Conservation (phyloP, 2,888 invertebrate species). For the Himalopsyche japonica region DNA sequence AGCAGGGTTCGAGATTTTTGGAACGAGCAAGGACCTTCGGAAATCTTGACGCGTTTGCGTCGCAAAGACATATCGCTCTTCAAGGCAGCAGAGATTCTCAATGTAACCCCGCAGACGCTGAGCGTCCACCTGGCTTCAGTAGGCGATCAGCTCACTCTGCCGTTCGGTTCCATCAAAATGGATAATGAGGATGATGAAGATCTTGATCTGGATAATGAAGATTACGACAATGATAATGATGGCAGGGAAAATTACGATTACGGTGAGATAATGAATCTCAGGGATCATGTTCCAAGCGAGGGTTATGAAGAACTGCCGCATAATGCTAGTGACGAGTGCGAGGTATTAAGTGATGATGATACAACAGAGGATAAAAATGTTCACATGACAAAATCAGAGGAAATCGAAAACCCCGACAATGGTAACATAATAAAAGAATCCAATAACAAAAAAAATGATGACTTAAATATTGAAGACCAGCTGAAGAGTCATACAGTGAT, state of each 20-base stretch:
- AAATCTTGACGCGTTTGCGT: conserved; percentile 71
- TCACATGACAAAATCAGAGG: neutral
- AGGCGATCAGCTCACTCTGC: conserved; percentile 33
- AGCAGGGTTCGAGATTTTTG: conserved; percentile 71
- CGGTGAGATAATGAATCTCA: neutral
- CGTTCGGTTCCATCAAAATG: neutral
- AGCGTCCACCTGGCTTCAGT: conserved; percentile 63
- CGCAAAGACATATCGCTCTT: conserved; percentile 73
- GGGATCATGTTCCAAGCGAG: neutral
- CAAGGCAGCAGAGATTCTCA: conserved; percentile 74
- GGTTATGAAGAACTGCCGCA: neutral
- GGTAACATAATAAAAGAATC: neutral
- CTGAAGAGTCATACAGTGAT: neutral
- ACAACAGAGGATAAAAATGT: neutral
- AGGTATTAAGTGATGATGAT: neutral
- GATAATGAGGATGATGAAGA: neutral
- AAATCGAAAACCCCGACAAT: neutral
- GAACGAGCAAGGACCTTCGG: conserved; percentile 77
- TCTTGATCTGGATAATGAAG: neutral
- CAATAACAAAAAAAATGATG: neutral
- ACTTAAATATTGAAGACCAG: neutral
- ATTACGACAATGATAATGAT: conserved; percentile 3
- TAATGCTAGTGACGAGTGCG: neutral
- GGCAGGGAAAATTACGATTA: neutral
- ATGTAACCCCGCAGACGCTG: conserved; percentile 74